Percentiles rank a stretch among this genome's conserved stretches.
These are phyloP conservation scores for Adelosebastes latens DNA, from an alignment of 2,797 vertebrate genomes.

Conservation along the genomic window DNA sequence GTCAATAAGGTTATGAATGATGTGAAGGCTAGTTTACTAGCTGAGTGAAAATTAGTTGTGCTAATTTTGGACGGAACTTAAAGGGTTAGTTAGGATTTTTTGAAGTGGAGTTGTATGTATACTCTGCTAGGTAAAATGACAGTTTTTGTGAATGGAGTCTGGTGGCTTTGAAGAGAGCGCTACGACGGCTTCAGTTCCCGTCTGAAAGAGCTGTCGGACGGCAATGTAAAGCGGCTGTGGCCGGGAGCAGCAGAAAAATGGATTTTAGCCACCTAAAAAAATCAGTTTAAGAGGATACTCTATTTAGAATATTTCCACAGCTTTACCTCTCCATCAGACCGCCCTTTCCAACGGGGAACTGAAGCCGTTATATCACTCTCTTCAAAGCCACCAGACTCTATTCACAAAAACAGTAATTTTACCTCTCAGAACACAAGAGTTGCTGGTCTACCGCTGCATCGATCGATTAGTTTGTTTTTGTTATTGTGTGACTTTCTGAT, in stretches of 20 bases:
- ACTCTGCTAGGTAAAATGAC: not conserved
- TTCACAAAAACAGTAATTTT: too few species aligned
- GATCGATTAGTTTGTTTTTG: fast-evolving
- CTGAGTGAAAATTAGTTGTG: not conserved
- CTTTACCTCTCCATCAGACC: not conserved
- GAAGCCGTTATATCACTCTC: not conserved
- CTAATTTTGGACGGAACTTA: not conserved
- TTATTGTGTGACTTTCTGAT: too few species aligned
- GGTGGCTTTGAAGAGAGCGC: not conserved
- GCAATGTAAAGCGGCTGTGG: not conserved
- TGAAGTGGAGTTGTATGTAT: not conserved
- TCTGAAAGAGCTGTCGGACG: not conserved
- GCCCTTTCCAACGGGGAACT: not conserved
- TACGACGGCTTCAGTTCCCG: not conserved
- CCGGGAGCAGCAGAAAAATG: not conserved
- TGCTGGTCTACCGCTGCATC: too few species aligned
- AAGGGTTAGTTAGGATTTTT: not conserved
- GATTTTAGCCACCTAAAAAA: not conserved
- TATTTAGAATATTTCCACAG: too few species aligned
- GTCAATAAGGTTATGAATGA: not conserved
- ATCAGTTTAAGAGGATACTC: not conserved
- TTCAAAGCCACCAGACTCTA: too few species aligned
- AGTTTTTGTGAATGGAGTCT: not conserved
- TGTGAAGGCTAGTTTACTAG: not conserved
- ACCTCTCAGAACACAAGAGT: too few species aligned